A percentile compares a stretch with the other conserved stretches of the same genome.
Conservation (phyloP, 2,797 vertebrate species). For the Manis javanica region DNA sequence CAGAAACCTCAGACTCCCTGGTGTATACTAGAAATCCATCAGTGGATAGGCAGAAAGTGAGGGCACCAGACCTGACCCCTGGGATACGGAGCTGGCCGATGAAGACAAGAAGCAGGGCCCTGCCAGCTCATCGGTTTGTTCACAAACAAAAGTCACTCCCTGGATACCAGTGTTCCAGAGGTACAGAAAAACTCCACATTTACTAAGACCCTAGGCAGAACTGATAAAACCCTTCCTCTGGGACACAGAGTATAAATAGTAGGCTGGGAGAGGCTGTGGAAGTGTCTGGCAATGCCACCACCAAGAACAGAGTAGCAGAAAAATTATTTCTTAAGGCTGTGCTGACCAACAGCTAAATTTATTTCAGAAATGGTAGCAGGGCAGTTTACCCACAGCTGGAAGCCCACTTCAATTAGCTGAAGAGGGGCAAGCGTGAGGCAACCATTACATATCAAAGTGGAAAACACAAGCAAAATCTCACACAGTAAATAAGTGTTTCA, state of each 20-base stretch:
- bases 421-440: background rate
- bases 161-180: background rate
- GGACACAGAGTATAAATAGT: background rate
- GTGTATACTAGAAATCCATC: background rate
- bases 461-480: background rate
- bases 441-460: background rate
- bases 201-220: background rate
- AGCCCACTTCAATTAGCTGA: background rate
- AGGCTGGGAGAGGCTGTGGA: background rate
- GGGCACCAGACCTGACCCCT: background rate
- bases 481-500: background rate
- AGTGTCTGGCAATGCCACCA: background rate
- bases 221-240: background rate
- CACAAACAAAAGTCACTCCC: background rate
- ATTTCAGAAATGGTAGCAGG: background rate
- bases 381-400: background rate
- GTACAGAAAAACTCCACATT: background rate
- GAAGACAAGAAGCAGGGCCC: background rate
- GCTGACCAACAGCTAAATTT: background rate
- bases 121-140: background rate
- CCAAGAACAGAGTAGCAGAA: background rate
- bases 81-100: background rate
- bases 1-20: background rate
- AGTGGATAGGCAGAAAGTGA: background rate
- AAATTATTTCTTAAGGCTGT: background rate